A percentile compares a stretch with the other conserved stretches of the same genome.
phyloP scores from a whole-genome alignment of 2,888 invertebrate species.

The Drosophila recens region DNA sequence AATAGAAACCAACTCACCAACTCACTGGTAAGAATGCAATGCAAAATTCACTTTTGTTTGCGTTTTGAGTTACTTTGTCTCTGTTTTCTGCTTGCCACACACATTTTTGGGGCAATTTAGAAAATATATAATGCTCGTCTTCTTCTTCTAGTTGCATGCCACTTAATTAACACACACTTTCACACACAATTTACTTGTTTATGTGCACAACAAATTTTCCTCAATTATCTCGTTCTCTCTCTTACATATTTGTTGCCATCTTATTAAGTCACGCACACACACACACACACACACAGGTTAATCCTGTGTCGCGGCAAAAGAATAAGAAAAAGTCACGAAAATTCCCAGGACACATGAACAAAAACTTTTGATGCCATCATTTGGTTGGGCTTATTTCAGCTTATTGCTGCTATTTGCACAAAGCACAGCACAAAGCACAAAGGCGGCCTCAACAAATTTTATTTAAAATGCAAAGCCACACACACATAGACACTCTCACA shows the following conservation, averaged over 20 bases:
- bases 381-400: constrained; percentile 69
- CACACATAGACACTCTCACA: constrained; percentile 17
- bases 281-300: constrained; percentile 20
- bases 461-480: constrained; percentile 70
- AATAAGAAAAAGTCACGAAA: constrained; percentile 28
- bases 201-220: constrained; percentile 30
- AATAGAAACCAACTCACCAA: constrained; percentile 51
- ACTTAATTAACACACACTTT: constrained; percentile 49
- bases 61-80: constrained; percentile 39
- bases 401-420: constrained; percentile 77
- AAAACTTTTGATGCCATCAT: constrained; percentile 69
- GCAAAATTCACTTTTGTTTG: constrained; percentile 71
- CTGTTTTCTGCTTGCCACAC: constrained; percentile 24
- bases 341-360: constrained; percentile 54
- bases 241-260: constrained; percentile 15
- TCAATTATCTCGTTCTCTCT: constrained; percentile 3
- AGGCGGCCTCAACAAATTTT: constrained; percentile 61
- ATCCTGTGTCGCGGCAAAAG: constrained; percentile 33
- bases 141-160: constrained; percentile 50
- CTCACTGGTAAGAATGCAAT: constrained; percentile 75
- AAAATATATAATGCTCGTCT: not conserved
- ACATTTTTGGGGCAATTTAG: constrained; percentile 2
- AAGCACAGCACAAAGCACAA: too few relatives aligned
- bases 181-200: constrained; percentile 41
- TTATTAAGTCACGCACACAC: constrained; percentile 39